Percentiles rank a stretch among this genome's conserved stretches.
phyloP scores from a whole-genome alignment of 2,888 invertebrate species.

The Phaonia tiefii region DNA sequence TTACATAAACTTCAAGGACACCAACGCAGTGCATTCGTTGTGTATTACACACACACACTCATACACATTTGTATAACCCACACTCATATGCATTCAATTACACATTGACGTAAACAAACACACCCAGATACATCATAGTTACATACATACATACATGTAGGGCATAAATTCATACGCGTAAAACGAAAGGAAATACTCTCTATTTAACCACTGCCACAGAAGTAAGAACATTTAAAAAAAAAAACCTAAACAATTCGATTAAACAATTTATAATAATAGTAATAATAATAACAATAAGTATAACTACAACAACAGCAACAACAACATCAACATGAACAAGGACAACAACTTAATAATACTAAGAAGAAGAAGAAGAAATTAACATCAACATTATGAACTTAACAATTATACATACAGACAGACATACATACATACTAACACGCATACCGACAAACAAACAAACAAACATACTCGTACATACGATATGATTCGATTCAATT shows the following conservation, averaged over 20 bases:
- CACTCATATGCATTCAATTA: conserved; percentile 27
- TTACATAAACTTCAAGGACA: conserved; percentile 15
- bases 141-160: too few relatives aligned
- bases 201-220: conserved; percentile 78
- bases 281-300: too few relatives aligned
- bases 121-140: too few relatives aligned
- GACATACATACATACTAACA: too few relatives aligned
- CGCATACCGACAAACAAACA: neutral
- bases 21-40: too few relatives aligned
- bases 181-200: conserved; percentile 68
- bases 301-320: conserved; percentile 77
- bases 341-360: conserved; percentile 38
- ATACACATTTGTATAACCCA: too few relatives aligned
- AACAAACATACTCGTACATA: too few relatives aligned
- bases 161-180: conserved; percentile 56
- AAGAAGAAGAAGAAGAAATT: neutral
- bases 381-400: conserved; percentile 64
- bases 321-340: conserved; percentile 54
- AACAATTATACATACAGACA: conserved; percentile 54
- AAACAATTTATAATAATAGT: conserved; percentile 28
- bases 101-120: conserved; percentile 44
- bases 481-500: too few relatives aligned
- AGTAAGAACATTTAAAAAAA: conserved; percentile 47
- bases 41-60: conserved; percentile 10
- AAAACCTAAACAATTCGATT: conserved; percentile 52